Conservation (phyloP, 2,797 vertebrate genomes). For the Hydrophis major region DNA sequence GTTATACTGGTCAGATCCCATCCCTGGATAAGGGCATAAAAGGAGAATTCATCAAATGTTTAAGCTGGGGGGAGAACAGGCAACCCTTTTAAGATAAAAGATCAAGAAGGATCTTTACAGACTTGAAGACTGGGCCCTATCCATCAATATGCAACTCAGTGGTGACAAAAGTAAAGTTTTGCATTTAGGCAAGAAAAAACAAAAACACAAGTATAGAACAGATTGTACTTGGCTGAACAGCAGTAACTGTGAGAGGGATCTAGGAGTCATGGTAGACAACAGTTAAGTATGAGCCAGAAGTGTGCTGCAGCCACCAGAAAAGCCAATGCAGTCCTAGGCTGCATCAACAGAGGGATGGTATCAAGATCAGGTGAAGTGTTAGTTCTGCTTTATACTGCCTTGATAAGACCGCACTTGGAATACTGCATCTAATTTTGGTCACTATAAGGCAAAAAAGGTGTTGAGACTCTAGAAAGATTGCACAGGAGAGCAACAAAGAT, state of each 20-base stretch:
- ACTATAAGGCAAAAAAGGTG: neutral
- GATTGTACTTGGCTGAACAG: neutral
- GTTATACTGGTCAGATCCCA: no score
- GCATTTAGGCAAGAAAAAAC: neutral
- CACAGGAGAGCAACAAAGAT: neutral
- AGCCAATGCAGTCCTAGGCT: neutral
- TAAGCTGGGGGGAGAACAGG: neutral
- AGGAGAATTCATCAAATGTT: neutral
- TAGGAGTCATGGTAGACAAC: neutral
- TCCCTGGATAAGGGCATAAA: no score
- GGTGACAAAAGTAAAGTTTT: neutral
- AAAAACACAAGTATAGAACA: neutral
- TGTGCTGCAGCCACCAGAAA: neutral
- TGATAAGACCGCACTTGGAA: neutral
- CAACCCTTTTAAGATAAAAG: neutral
- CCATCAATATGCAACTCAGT: neutral
- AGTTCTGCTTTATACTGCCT: neutral
- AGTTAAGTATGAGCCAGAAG: neutral
- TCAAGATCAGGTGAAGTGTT: neutral
- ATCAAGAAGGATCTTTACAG: neutral
- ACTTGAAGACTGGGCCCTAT: neutral
- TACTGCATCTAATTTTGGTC: neutral
- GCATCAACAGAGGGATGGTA: neutral
- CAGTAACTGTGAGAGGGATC: neutral
- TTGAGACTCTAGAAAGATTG: neutral